Evolutionary conservation across 2,797 vertebrate species (phyloP), one percentile per base, ranked within the genome.

Genomic region (Salmo trutta): DNA sequence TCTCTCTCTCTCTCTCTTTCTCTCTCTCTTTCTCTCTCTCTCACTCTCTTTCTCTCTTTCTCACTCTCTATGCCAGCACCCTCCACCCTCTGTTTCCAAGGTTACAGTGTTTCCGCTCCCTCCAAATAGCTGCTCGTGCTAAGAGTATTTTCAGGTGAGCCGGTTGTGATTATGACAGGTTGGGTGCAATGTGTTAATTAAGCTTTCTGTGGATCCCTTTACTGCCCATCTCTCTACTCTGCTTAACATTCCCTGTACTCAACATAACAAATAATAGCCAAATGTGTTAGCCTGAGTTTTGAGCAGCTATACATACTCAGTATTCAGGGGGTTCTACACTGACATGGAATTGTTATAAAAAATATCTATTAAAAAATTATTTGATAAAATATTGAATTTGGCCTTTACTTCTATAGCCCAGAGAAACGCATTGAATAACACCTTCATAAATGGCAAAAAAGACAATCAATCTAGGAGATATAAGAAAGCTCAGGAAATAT

Each of bases 131-230:
- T 10, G 66, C 47, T 74, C 56, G 41, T 65, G 62, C 62, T 24
- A 12, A 24, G 24, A 31, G 78, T 71, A 67, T 80, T 64, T 29
- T 64, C 4, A 59, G 27, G 19, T 75, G 73, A 77, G 78, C 78
- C 71, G 69, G 59, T 74, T 70, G 73, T 78, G 6, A 24, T 65
- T 65, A 65, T 65, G 67, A 72, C 36, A 75, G 73, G 79, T 24
- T 65, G 66, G 17, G 53, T 65, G 47, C 75, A 76, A n/a, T 31
- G 16, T 17, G 54, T 78, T 75, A 64, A 16, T 73, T 66, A 51
- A 51, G 14, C 69, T 62, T 29, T 31, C 36, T 14, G 17, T n/a
- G 7, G 51, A 47, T 1, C 27, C 27, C n/a, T 47, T 36, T 74
- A 56, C 7, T 21, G 33, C 5, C 41, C 41, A 17, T 29, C 80